A percentile compares a stretch with the other conserved stretches of the same genome.
Conservation (phyloP, 2,797 vertebrate species). For the Uromys caudimaculatus region DNA sequence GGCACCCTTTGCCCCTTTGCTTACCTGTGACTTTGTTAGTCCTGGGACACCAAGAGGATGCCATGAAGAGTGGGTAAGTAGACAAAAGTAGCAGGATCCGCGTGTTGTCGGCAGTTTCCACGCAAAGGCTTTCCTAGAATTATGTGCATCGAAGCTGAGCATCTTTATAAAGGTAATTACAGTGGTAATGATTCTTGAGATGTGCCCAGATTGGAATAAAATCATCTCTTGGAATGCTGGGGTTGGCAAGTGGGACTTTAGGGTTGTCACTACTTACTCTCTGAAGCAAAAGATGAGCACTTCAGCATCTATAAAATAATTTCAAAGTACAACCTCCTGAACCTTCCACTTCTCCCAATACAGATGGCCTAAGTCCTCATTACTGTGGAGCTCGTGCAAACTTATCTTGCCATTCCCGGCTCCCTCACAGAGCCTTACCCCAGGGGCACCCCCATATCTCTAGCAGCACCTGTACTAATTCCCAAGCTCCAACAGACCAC, state of each 20-base stretch:
- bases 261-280: background rate
- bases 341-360: too few relatives aligned
- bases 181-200: constrained; percentile 1
- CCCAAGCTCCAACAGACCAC: background rate
- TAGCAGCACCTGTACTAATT: background rate
- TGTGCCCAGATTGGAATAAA: background rate
- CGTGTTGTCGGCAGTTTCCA: constrained; percentile 11
- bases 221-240: constrained; percentile 1
- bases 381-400: too few relatives aligned
- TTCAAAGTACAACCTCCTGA: background rate
- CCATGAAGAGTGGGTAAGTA: background rate
- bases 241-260: background rate
- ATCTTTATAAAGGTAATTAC: background rate
- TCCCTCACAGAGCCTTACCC: background rate
- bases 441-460: background rate
- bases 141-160: constrained; percentile 21
- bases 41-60: background rate
- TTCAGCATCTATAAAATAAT: background rate
- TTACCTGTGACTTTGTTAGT: constrained; percentile 8
- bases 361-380: background rate
- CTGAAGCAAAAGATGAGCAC: constrained; percentile 32
- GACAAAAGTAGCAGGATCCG: background rate
- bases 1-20: background rate
- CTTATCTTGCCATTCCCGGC: background rate
- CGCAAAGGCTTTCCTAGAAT: background rate